Evolutionary conservation across 2,888 invertebrate species (phyloP), one percentile per base, ranked within the genome.

Genomic region (Drosophila merina): DNA sequence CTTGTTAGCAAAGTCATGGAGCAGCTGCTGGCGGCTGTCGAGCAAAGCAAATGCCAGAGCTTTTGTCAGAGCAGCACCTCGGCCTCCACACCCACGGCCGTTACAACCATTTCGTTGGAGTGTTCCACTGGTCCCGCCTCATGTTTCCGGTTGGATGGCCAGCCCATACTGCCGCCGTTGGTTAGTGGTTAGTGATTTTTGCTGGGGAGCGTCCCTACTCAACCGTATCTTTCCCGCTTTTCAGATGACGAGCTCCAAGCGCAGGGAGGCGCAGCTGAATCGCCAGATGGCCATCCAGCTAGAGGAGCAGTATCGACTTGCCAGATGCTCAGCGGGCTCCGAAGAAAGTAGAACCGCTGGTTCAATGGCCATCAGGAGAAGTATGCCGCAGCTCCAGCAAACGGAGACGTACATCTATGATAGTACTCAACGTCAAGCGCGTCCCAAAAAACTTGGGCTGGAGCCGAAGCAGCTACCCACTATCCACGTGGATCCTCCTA

Each of bases 151-250:
- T 88, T 91, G 83, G 86, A 89, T 80, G 90, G 90, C n/a, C 86
- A 88, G 54, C 89, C 90, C 40, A 91, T 91, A 69, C 68, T 91
- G 66, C 90, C 91, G 68, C 91, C 91, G 9, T 52, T 91, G 80
- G 91, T 91, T 74, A 86, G 89, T 88, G 54, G 8, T 20, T n/a
- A n/a, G 3, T 51, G 6, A 6, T n/a, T 8, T 20, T 20, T 14
- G 28, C 26, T 45, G 7, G 49, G 4, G 55, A 74, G 77, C 33
- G 77, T n/a, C 72, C 64, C 7, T 47, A 33, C 36, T 42, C 56
- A 51, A 26, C 40, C 28, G 4, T 52, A 20, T 36, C 40, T 36
- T n/a, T 5, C 36, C n/a, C 36, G 12, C 25, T 44, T 38, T 47
- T 42, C 67, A 91, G 91, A 90, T 91, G 91, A 91, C 91, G 5